Evolutionary conservation across 2,888 invertebrate species (phyloP).

Genomic region (Ornithoptera priamus): DNA sequence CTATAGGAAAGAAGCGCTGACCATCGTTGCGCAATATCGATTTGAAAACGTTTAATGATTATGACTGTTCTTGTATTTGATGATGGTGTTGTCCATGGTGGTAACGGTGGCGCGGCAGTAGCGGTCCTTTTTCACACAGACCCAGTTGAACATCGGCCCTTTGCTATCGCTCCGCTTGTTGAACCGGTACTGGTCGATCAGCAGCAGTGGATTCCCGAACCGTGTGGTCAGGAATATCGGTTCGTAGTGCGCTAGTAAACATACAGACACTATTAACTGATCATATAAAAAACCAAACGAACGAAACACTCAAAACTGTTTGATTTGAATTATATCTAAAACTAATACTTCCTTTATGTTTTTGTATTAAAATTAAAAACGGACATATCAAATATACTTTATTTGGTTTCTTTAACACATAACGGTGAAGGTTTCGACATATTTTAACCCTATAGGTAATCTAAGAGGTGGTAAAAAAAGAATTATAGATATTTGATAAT

Average conservation of each 20-base stretch:
- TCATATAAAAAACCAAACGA: not conserved
- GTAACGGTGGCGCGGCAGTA: slow-evolving; percentile 47
- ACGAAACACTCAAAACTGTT: not conserved
- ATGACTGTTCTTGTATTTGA: slow-evolving; percentile 46
- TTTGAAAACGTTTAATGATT: slow-evolving; percentile 38
- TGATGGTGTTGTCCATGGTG: slow-evolving; percentile 42
- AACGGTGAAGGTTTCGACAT: not conserved
- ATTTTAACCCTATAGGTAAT: not conserved
- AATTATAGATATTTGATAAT: not conserved
- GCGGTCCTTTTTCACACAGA: slow-evolving; percentile 45
- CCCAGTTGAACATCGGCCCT: slow-evolving; percentile 45
- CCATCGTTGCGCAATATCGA: too few relatives aligned
- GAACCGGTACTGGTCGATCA: slow-evolving; percentile 44
- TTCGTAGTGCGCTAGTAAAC: slow-evolving; percentile 32
- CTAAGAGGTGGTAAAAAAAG: not conserved
- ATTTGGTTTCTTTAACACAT: not conserved
- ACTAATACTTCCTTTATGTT: not conserved
- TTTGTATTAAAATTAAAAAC: not conserved
- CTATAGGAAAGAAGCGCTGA: too few relatives aligned
- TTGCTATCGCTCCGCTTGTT: slow-evolving; percentile 50
- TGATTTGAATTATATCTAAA: not conserved
- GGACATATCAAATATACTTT: not conserved
- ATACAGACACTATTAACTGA: not conserved
- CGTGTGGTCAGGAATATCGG: slow-evolving; percentile 45
- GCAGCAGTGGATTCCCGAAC: slow-evolving; percentile 49